Evolutionary conservation across 1,140 invertebrate species (phyloP).

Genomic region (Steinernema khuongi): DNA sequence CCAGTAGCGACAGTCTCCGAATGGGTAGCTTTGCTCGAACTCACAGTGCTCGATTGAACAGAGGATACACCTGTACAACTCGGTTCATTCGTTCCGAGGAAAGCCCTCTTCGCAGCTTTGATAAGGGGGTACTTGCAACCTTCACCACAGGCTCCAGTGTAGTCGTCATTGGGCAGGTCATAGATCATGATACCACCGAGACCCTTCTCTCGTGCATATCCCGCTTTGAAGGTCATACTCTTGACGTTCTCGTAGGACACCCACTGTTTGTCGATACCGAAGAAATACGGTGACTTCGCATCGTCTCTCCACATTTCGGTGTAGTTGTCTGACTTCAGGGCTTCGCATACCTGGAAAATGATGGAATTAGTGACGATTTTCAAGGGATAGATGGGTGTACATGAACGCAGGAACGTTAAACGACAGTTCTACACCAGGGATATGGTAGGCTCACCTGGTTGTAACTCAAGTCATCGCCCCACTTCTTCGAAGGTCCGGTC

Average conservation of each 20-base stretch:
- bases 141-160: neutral
- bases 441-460: conserved; percentile 22
- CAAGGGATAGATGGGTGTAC: neutral
- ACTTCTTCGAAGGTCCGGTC: neutral
- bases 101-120: neutral
- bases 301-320: conserved; percentile 39
- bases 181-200: conserved; percentile 46
- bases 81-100: no score
- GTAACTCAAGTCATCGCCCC: conserved; percentile 23
- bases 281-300: conserved; percentile 43
- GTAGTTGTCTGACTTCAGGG: conserved; percentile 18
- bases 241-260: conserved; percentile 30
- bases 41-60: no score
- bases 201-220: conserved; percentile 33
- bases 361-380: conserved; percentile 15
- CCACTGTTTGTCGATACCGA: conserved; percentile 34
- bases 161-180: conserved; percentile 27
- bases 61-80: no score
- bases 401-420: no score
- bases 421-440: no score
- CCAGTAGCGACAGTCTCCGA: no score
- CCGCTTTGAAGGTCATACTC: conserved; percentile 37
- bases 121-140: neutral
- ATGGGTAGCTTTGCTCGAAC: no score
- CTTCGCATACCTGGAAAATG: conserved; percentile 25